phyloP scores from a whole-genome alignment of 2,888 invertebrate species.

The Sepiola atlantica region DNA sequence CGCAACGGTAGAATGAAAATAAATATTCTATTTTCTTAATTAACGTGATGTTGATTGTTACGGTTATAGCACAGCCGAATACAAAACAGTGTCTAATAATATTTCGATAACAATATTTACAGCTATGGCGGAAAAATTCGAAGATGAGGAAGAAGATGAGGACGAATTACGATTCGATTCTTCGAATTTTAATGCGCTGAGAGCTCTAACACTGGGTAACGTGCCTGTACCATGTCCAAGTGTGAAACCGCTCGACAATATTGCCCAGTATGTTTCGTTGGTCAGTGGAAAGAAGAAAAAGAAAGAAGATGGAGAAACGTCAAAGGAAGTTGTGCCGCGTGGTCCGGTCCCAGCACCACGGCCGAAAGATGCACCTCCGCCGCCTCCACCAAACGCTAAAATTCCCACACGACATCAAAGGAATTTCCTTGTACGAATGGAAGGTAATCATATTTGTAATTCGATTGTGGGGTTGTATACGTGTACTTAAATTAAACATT shows the following conservation, averaged over 20 bases:
- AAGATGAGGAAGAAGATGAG: slow-evolving; percentile 49
- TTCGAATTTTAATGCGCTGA: slow-evolving; percentile 60
- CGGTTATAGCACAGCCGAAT: neutral
- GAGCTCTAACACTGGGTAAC: slow-evolving; percentile 58
- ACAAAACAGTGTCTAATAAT: slow-evolving; percentile 10
- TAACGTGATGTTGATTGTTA: too few relatives aligned
- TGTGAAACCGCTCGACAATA: slow-evolving; percentile 60
- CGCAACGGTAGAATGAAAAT: too few relatives aligned
- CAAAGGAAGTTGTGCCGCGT: neutral
- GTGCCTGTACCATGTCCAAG: slow-evolving; percentile 57
- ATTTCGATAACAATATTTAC: slow-evolving; percentile 59
- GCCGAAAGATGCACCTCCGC: neutral
- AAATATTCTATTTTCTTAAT: too few relatives aligned
- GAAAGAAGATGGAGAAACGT: neutral
- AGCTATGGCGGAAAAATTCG: slow-evolving; percentile 50
- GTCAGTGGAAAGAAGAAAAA: neutral
- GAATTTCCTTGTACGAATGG: neutral
- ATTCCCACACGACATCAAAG: neutral
- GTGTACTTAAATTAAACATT: too few relatives aligned
- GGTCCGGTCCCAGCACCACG: slow-evolving; percentile 2
- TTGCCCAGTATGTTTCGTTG: slow-evolving; percentile 56
- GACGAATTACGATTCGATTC: slow-evolving; percentile 60
- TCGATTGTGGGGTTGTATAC: neutral
- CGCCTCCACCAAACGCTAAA: neutral
- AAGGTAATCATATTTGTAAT: neutral